phyloP scores from a whole-genome alignment of 2,888 invertebrate species.

The Aphidius colemani region DNA sequence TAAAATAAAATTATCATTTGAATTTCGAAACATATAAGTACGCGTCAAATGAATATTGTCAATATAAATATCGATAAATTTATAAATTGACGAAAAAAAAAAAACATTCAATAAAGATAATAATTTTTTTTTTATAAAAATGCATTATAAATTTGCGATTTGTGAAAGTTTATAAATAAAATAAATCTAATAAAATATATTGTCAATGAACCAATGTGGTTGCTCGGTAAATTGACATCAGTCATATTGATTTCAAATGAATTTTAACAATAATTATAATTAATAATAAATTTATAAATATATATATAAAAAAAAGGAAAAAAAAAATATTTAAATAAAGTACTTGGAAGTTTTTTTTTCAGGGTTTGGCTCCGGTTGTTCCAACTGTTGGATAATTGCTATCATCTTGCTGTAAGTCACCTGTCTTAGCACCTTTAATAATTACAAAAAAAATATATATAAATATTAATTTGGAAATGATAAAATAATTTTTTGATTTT shows the following conservation, averaged over 20 bases:
- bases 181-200: background rate
- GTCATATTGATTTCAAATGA: constrained; percentile 1
- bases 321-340: constrained; percentile 13
- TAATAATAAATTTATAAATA: constrained; percentile 16
- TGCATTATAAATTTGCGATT: background rate
- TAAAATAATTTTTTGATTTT: background rate
- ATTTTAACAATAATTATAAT: background rate
- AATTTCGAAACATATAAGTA: too few relatives aligned
- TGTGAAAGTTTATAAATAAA: constrained; percentile 4
- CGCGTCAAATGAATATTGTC: too few relatives aligned
- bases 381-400: constrained; percentile 25
- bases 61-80: too few relatives aligned
- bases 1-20: too few relatives aligned
- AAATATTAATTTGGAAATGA: background rate
- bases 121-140: background rate
- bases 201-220: background rate
- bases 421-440: constrained; percentile 28
- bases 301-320: constrained; percentile 1
- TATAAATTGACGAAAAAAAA: background rate
- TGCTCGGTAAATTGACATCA: constrained; percentile 19
- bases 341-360: constrained; percentile 27
- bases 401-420: constrained; percentile 20
- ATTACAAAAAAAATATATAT: constrained; percentile 2
- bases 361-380: constrained; percentile 32
- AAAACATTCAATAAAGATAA: background rate